Evolutionary conservation across 2,113 vertebrate species (phyloP), one percentile per base, ranked within the genome.

Genomic region (Pterocles orientalis): DNA sequence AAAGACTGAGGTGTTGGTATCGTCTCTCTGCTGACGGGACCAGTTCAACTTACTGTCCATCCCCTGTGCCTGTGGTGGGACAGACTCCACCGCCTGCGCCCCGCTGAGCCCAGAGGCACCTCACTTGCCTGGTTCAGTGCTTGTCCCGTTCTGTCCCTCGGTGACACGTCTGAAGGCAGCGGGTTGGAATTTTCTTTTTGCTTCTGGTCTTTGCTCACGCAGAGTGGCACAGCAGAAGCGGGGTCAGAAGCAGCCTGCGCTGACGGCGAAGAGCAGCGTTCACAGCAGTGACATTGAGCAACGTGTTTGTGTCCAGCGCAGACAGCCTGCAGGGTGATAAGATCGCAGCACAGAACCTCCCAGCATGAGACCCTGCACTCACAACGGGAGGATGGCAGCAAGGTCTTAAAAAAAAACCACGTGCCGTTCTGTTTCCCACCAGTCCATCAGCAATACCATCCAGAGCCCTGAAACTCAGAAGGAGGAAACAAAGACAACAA

Each of bases 1-100:
- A 47, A 8, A 13, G 43, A 36, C 18, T 36, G 2, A 36, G 0
- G 12, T 7, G 65, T 61, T 57, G 19, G 11, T 9, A 0, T n/a
- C 0, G 0, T 9, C 4, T 57, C 12, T 43, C 12, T 43, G 50
- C 43, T 10, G 36, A 3, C 9, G 25, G 2, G 0, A 9, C 3
- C 14, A 14, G 41, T 41, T 41, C 41, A 41, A 41, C 12, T 13
- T 41, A 41, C 11, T 41, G 41, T 41, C 41, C 41, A 12, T 75
- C 54, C 61, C 5, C 25, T 6, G 23, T 21, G 6, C 4, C 39
- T 26, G 64, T 9, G 19, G 48, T 9, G n/a, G 79, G 71, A 71
- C 28, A 8, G 14, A 1, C 7, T 34, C 15, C 0, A 0, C 51
- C 31, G 50, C 12, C 39, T 45, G 18, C 9, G 18, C 9, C 28